Conservation (phyloP, 2,888 invertebrate species). For the Rhyacophila evoluta region DNA sequence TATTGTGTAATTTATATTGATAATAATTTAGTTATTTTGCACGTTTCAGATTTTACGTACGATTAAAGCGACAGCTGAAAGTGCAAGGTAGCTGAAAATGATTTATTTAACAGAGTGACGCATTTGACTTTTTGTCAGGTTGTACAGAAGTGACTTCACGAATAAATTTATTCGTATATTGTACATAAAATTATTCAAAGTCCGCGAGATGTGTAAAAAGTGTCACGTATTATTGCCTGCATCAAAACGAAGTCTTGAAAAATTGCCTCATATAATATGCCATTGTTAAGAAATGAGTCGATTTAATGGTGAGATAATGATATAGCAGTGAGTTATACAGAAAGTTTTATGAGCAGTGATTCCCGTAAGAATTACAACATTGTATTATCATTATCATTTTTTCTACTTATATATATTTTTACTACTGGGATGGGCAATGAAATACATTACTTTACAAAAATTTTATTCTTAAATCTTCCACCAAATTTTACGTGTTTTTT, state of each 20-base stretch:
- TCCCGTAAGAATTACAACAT: not conserved
- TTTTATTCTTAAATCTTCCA: not conserved
- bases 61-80: not conserved
- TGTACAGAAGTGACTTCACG: not conserved
- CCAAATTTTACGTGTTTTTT: not conserved
- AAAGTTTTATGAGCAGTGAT: not conserved
- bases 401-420: not conserved
- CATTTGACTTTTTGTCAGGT: slow-evolving; percentile 2
- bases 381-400: not conserved
- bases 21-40: not conserved
- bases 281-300: slow-evolving; percentile 39
- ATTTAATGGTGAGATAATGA: slow-evolving; percentile 38
- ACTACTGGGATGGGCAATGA: not conserved
- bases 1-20: not conserved
- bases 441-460: not conserved
- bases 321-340: slow-evolving; percentile 3
- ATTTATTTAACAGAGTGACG: not conserved
- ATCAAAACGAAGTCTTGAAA: slow-evolving; percentile 45
- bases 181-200: slow-evolving; percentile 5
- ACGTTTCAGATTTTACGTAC: not conserved
- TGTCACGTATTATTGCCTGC: slow-evolving; percentile 45
- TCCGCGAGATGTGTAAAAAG: slow-evolving; percentile 33
- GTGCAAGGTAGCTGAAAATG: not conserved
- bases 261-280: slow-evolving; percentile 37
- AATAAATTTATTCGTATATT: not conserved